Conservation (phyloP, 1,140 invertebrate species). For the Copidosoma floridanum region DNA sequence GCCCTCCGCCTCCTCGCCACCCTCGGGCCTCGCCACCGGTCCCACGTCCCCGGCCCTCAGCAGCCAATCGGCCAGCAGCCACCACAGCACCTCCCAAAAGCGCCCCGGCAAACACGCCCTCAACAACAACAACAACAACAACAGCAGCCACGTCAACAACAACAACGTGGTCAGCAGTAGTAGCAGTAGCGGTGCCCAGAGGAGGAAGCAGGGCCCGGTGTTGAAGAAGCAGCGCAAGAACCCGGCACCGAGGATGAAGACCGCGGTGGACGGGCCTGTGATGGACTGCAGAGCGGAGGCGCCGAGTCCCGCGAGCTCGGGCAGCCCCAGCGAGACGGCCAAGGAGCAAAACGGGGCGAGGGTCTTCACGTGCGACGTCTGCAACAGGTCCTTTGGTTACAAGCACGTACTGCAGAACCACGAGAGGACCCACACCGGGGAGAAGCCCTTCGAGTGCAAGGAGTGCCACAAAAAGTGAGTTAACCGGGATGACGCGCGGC, state of each 20-base stretch:
- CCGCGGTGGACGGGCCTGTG: conserved; percentile 24
- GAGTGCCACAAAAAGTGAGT: conserved; percentile 81
- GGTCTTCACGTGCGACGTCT: conserved; percentile 84
- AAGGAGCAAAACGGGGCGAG: conserved; percentile 70
- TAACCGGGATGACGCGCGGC: background rate
- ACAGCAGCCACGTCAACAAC: conserved; percentile 49
- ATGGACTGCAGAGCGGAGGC: conserved; percentile 45
- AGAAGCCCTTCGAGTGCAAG: conserved; percentile 93
- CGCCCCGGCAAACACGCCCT: conserved; percentile 39
- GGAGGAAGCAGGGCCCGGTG: conserved; percentile 42
- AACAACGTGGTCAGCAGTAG: conserved; percentile 55
- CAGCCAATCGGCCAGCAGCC: conserved; percentile 39
- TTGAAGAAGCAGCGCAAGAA: background rate
- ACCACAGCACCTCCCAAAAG: conserved; percentile 35
- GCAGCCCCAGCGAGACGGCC: conserved; percentile 46
- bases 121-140: conserved; percentile 47
- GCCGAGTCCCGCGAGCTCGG: conserved; percentile 40
- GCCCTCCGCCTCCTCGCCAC: conserved; percentile 40
- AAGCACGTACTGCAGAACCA: conserved; percentile 96
- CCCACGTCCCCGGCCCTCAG: conserved; percentile 44
- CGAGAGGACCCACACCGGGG: conserved; percentile 93
- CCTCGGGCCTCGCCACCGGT: conserved; percentile 44
- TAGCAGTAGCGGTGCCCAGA: conserved; percentile 33
- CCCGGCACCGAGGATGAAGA: background rate
- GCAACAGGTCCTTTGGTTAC: conserved; percentile 85